Conservation (phyloP, 1,140 invertebrate genomes). For the Acyrthosiphon pisum region DNA sequence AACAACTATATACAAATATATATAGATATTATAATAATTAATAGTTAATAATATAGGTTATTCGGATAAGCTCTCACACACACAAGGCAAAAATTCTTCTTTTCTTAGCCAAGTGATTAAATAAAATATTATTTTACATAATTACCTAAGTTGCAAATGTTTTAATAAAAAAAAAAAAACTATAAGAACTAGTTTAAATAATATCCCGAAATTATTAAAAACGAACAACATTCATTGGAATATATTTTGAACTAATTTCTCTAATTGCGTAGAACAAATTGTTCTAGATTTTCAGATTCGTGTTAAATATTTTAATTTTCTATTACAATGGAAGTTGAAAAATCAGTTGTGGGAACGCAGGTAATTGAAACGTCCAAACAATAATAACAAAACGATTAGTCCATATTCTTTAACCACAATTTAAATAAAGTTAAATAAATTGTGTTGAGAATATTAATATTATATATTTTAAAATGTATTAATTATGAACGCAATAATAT, state of each 20-base stretch:
- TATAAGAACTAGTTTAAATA: not conserved
- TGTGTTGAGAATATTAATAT: no score
- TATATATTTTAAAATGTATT: not conserved
- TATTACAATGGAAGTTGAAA: not conserved
- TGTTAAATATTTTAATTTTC: slow-evolving; percentile 23
- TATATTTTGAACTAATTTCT: slow-evolving; percentile 27
- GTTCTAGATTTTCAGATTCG: slow-evolving; percentile 8
- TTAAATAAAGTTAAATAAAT: not conserved
- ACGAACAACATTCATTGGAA: not conserved
- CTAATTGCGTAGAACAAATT: not conserved
- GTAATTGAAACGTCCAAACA: no score
- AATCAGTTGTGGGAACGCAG: not conserved
- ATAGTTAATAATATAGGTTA: not conserved
- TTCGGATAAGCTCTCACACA: not conserved
- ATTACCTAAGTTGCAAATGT: not conserved
- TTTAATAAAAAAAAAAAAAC: not conserved
- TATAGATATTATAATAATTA: not conserved
- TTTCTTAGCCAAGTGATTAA: not conserved
- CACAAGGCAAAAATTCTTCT: not conserved
- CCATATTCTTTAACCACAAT: not conserved
- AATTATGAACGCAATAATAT: not conserved
- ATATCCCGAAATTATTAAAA: not conserved
- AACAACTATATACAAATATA: not conserved
- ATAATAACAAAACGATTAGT: not conserved
- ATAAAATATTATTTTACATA: not conserved